A percentile compares a stretch with the other conserved stretches of the same genome.
Conservation (phyloP, 2,113 vertebrate genomes). For the Cyanocitta stelleri region DNA sequence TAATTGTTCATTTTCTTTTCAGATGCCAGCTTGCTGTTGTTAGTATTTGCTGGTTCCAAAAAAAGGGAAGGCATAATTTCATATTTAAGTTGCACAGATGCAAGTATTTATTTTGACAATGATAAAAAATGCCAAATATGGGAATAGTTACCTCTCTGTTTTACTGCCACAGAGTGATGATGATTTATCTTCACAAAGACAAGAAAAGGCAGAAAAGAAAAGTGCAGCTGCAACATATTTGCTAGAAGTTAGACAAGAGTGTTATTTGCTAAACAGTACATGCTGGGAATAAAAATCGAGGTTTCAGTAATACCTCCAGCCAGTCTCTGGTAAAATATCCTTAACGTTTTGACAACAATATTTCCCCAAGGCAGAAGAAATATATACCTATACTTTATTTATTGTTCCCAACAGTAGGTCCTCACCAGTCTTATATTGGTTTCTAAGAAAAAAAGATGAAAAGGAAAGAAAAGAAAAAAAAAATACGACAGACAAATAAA, state of each 20-base stretch:
- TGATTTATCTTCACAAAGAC: conserved; percentile 39
- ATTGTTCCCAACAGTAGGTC: neutral
- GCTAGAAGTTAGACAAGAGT: conserved; percentile 7
- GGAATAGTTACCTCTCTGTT: conserved; percentile 19
- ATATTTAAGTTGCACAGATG: conserved; percentile 33
- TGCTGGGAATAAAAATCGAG: conserved; percentile 36
- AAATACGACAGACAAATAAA: neutral
- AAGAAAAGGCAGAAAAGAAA: conserved; percentile 33
- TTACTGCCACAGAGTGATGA: neutral
- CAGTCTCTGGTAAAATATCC: neutral
- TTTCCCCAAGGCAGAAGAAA: neutral
- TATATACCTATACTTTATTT: neutral
- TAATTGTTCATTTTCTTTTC: neutral
- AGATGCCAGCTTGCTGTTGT: neutral
- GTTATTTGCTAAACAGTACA: conserved; percentile 32
- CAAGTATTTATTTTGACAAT: conserved; percentile 43
- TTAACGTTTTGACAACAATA: neutral
- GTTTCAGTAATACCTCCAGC: conserved; percentile 1
- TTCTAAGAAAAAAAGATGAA: neutral
- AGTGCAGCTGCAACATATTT: conserved; percentile 49
- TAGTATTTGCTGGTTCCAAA: neutral
- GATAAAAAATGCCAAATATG: neutral
- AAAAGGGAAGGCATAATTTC: neutral
- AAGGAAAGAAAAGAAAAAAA: neutral
- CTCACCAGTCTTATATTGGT: neutral